Base-by-base conservation (phyloP, 1,140 invertebrate genomes). In the Leptinotarsa texana region DNA sequence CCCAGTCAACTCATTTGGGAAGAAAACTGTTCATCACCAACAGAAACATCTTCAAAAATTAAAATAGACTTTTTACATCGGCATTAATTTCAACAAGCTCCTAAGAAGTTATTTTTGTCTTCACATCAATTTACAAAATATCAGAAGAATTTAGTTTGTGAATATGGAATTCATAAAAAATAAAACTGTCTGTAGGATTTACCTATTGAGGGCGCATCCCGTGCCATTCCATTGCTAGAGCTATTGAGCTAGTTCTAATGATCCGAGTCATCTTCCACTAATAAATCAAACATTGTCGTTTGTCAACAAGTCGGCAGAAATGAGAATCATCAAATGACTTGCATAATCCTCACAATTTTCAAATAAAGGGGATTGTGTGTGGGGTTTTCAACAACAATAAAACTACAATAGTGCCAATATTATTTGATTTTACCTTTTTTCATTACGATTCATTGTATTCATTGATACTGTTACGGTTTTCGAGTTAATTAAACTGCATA, bases 241-340 rank as follows among this genome's bases (percentile, higher is more conserved):
- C 33, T 18, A 57, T 15, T 18, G n/a, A 8, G n/a, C 51, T 15
- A 57, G 51, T 57, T 57, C 2, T 57, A 57, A 57, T 57, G 51
- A 57, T n/a, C n/a, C 15, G 51, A 15, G 51, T 57, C 51, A 57
- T 57, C 51, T 57, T 17, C 15, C 1, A 57, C 13, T 13, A 57
- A 57, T 57, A 17, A 57, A 57, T 57, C 51, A 57, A 57, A 57
- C 6, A 57, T 15, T 42, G 17, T 11, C 65, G 27, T 67, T 67
- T 67, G 65, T 67, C 65, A 67, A 67, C 65, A 67, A 67, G 65
- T 67, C 24, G 42, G 27, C 15, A 67, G 3, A 67, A 67, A 27
- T n/a, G 42, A 27, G 42, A 67, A 67, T 67, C 65, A 67, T 42
- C 13, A 17, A 24, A 67, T 67, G 65, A 67, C 65, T 67, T 67